Evolutionary conservation across 2,113 vertebrate species (phyloP).

Genomic region (Peromyscus polionotus): DNA sequence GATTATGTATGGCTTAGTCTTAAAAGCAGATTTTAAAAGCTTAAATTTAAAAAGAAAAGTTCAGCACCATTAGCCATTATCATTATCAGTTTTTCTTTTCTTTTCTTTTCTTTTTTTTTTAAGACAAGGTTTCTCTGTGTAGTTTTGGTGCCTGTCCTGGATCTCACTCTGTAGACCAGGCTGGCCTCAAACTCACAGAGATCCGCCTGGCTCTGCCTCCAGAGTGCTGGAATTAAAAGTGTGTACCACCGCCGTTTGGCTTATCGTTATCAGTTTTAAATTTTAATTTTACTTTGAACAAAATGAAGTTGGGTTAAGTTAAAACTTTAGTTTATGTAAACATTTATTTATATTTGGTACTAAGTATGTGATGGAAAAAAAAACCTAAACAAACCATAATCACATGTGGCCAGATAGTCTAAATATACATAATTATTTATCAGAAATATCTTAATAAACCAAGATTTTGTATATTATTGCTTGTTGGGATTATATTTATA

Average conservation of each 20-base stretch:
- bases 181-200: too few relatives aligned
- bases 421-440: neutral
- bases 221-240: too few relatives aligned
- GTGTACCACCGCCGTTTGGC: too few relatives aligned
- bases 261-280: neutral
- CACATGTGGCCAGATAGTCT: neutral
- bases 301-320: neutral
- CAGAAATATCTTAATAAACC: neutral
- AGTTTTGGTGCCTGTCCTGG: too few relatives aligned
- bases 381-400: neutral
- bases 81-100: neutral
- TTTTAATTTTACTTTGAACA: neutral
- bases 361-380: neutral
- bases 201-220: too few relatives aligned
- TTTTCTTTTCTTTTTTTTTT: too few relatives aligned
- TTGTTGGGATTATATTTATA: neutral
- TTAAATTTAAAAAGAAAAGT: neutral
- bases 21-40: neutral
- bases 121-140: too few relatives aligned
- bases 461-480: neutral
- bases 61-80: neutral
- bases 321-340: neutral
- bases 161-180: too few relatives aligned
- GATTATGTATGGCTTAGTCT: neutral
- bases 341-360: neutral